phyloP scores from a whole-genome alignment of 2,113 vertebrate genomes.

The Pachycephala philippinensis region DNA sequence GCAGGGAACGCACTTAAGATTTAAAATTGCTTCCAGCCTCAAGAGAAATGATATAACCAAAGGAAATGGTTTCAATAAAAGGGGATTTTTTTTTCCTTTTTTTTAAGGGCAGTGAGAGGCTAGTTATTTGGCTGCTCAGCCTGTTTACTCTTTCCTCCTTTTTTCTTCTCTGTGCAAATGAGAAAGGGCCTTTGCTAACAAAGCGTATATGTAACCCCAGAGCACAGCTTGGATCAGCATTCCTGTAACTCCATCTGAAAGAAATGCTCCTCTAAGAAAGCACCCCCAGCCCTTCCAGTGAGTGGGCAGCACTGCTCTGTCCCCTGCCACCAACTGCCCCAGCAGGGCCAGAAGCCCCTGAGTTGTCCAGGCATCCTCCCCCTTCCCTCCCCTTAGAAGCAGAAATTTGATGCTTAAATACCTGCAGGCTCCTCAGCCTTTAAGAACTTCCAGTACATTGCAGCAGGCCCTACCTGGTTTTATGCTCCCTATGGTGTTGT shows the following conservation, averaged over 20 bases:
- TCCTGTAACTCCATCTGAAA: neutral
- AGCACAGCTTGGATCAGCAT: neutral
- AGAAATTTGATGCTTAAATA: neutral
- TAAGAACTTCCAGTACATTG: neutral
- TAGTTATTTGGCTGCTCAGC: neutral
- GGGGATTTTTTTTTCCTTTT: neutral
- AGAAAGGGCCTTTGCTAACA: neutral
- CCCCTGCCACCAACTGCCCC: neutral
- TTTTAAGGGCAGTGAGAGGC: neutral
- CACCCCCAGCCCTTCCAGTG: neutral
- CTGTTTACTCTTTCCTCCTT: constrained; percentile 15
- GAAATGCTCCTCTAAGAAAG: neutral
- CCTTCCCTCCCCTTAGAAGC: neutral
- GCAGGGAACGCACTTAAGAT: neutral
- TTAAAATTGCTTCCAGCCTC: constrained; percentile 29
- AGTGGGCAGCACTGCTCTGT: neutral
- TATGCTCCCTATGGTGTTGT: neutral
- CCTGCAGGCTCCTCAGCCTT: neutral
- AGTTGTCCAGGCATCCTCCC: neutral
- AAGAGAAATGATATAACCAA: constrained; percentile 46
- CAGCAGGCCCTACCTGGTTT: neutral
- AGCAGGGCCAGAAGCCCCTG: neutral
- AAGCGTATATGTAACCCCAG: neutral
- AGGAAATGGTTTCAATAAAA: constrained; percentile 65
- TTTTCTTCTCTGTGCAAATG: neutral